Conservation (phyloP, 2,888 invertebrate genomes). For the Mermis nigrescens region DNA sequence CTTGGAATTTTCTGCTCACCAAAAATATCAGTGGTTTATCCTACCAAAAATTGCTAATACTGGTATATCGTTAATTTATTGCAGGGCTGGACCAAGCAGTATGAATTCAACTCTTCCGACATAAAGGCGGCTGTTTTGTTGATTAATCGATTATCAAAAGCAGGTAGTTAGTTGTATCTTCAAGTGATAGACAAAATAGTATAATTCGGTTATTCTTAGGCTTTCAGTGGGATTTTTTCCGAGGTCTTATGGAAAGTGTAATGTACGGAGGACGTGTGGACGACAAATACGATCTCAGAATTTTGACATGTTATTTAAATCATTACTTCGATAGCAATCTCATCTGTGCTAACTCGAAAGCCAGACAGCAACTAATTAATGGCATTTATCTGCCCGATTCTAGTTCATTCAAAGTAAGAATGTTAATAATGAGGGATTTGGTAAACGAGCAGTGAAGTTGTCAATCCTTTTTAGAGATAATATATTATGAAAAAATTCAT, state of each 20-base stretch:
- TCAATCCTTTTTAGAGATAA: too few species aligned
- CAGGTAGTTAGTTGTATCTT: too few species aligned
- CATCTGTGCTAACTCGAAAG: slow-evolving; percentile 16
- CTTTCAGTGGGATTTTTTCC: slow-evolving; percentile 51
- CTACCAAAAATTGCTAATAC: neutral
- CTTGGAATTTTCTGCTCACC: too few species aligned
- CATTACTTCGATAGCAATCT: slow-evolving; percentile 34
- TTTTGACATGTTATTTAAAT: slow-evolving; percentile 47
- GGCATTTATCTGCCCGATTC: slow-evolving; percentile 41
- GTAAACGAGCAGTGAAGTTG: too few species aligned
- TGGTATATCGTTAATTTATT: slow-evolving; percentile 10
- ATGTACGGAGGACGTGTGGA: slow-evolving; percentile 71
- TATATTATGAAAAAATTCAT: too few species aligned
- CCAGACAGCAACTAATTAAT: slow-evolving; percentile 35
- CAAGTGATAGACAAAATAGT: too few species aligned
- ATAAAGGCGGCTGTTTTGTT: slow-evolving; percentile 52
- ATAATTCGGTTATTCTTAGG: too few species aligned
- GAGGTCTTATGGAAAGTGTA: slow-evolving; percentile 54
- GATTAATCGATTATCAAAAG: too few species aligned
- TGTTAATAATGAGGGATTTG: too few species aligned
- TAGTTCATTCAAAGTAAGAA: slow-evolving; percentile 27
- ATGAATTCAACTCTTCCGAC: slow-evolving; percentile 68
- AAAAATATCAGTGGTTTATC: too few species aligned
- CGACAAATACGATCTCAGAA: slow-evolving; percentile 50
- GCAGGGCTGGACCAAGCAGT: slow-evolving; percentile 66